Evolutionary conservation across 2,797 vertebrate genomes (phyloP).

Genomic region (Myotis daubentonii): DNA sequence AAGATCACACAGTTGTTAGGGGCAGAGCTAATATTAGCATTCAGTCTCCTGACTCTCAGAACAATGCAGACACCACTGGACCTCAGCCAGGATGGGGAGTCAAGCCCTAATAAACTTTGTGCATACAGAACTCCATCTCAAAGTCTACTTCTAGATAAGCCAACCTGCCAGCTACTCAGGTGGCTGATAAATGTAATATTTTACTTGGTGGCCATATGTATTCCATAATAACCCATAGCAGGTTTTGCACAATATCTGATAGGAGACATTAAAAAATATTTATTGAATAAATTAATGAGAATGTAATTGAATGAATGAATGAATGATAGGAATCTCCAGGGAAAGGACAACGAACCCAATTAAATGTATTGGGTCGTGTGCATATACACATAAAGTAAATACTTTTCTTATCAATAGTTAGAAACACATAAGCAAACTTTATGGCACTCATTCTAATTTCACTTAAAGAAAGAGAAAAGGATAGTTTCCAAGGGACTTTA

Average conservation of each 20-base stretch:
- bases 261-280: background rate
- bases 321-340: background rate
- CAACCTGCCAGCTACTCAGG: background rate
- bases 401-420: background rate
- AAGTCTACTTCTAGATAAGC: background rate
- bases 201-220: background rate
- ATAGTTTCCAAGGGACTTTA: background rate
- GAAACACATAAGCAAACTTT: background rate
- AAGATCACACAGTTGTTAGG: background rate
- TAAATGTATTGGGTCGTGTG: background rate
- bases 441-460: background rate
- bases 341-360: background rate
- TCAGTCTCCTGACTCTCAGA: background rate
- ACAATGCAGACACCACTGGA: background rate
- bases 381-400: background rate
- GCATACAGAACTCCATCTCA: background rate
- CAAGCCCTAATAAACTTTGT: background rate
- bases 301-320: background rate
- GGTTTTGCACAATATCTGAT: background rate
- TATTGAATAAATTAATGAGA: background rate
- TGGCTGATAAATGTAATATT: background rate
- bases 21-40: background rate
- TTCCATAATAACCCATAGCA: background rate
- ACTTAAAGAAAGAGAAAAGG: background rate
- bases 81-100: background rate